These are phyloP conservation scores for Pachycephus smyrnensis DNA, from an alignment of 2,888 invertebrate genomes.

Conservation along the genomic window DNA sequence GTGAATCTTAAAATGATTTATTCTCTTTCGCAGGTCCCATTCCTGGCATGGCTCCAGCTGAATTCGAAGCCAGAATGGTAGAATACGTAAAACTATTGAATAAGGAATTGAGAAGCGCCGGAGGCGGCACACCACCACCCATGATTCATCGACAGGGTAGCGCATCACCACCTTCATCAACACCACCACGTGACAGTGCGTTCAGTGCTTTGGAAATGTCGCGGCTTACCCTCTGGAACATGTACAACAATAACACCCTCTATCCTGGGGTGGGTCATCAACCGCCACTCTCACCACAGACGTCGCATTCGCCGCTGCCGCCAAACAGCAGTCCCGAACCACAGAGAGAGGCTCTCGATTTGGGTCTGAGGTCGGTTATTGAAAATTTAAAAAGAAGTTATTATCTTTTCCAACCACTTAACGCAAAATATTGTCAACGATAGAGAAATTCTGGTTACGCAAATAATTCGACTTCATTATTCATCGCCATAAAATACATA, in stretches of 20 bases:
- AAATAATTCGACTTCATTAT: no score
- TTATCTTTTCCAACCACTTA: neutral
- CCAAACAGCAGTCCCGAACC: slow-evolving; percentile 67
- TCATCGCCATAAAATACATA: neutral
- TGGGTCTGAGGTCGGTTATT: slow-evolving; percentile 67
- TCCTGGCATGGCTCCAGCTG: slow-evolving; percentile 75
- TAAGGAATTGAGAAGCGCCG: slow-evolving; percentile 68
- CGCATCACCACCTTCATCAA: slow-evolving; percentile 64
- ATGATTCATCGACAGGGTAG: slow-evolving; percentile 65
- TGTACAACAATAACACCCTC: slow-evolving; percentile 76
- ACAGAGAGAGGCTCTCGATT: slow-evolving; percentile 86
- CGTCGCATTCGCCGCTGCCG: slow-evolving; percentile 67
- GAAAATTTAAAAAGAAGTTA: neutral
- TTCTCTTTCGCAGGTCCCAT: slow-evolving; percentile 68
- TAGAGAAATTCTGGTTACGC: neutral
- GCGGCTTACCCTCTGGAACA: slow-evolving; percentile 84
- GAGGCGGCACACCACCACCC: slow-evolving; percentile 64
- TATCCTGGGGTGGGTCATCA: slow-evolving; percentile 55
- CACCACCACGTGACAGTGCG: slow-evolving; percentile 70
- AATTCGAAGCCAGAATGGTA: slow-evolving; percentile 82
- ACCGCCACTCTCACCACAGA: slow-evolving; percentile 65
- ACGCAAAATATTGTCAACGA: neutral
- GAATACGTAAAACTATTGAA: slow-evolving; percentile 83
- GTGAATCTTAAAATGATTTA: neutral
- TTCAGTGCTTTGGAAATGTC: slow-evolving; percentile 82